Base-by-base conservation (phyloP, 2,888 invertebrate species). In the Acheta domesticus region DNA sequence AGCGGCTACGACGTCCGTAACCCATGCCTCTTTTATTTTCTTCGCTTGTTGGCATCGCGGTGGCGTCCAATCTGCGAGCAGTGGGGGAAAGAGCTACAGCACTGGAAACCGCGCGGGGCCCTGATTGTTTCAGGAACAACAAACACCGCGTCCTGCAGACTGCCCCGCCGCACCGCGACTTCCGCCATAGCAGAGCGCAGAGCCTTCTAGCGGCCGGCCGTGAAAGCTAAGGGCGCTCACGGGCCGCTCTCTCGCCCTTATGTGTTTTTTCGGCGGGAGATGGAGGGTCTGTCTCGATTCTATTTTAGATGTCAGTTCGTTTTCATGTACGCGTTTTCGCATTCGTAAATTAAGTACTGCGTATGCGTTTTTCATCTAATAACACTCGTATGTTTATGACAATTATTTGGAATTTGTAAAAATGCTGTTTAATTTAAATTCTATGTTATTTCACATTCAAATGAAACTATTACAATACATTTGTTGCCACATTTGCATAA, bases 261-360 rank as follows among this genome's bases (percentile, higher is more conserved):
- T 62, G 62, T 62, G 62, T 62, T 62, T 62, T 62, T 62, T 62
- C 62, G 62, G n/a, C 62, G n/a, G 62, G n/a, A 62, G 62, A 62
- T 62, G 62, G 62, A 19, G 62, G 16, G 14, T 62, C 62, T 62
- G 62, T 62, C n/a, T n/a, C 62, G 62, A 62, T 62, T 62, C 12
- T 5, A 23, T 23, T 23, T 23, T 2, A 23, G 3, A 3, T 3
- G 23, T 3, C 23, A 62, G 62, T 62, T 62, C 16, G 62, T 62
- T 62, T 36, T 36, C 8, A 36, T 8, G 0, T 4, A 36, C 36
- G 36, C 36, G 36, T 36, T 36, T 36, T 36, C 36, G 36, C 36
- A 8, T 36, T 36, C 36, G 36, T 36, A 36, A 36, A 36, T 36
- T 36, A 36, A 36, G 36, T 36, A 36, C 36, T 36, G 36, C 36